Percentiles rank a stretch among this genome's conserved stretches.
These are phyloP conservation scores for Ericerus pela DNA, from an alignment of 1,140 invertebrate species.

Conservation along the genomic window DNA sequence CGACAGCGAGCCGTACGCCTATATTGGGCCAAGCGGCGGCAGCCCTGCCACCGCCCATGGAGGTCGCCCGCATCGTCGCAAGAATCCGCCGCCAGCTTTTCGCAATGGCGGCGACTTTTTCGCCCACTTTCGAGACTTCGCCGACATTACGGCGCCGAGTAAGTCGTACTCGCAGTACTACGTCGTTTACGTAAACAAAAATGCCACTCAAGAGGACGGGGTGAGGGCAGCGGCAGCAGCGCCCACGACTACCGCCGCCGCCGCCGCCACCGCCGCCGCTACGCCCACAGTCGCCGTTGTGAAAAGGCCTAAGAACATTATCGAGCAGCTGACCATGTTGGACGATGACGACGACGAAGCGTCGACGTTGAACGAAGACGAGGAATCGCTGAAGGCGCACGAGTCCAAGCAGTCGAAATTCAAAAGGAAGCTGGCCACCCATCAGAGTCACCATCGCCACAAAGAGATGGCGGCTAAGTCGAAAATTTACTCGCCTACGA, in stretches of 20 bases:
- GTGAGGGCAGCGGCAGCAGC: no score
- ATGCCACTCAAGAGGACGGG: constrained; percentile 34
- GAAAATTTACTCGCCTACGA: constrained; percentile 27
- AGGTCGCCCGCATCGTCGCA: constrained; percentile 24
- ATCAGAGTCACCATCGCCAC: constrained; percentile 40
- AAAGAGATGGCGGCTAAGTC: constrained; percentile 37
- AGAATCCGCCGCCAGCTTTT: constrained; percentile 18
- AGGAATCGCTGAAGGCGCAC: constrained; percentile 30
- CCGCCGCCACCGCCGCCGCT: constrained; percentile 3
- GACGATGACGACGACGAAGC: constrained; percentile 43
- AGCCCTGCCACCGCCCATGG: constrained; percentile 40
- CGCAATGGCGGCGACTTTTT: constrained; percentile 45
- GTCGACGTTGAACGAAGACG: constrained; percentile 47
- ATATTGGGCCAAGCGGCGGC: constrained; percentile 39
- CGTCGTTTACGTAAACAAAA: constrained; percentile 60
- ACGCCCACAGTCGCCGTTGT: background rate
- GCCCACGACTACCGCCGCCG: no score
- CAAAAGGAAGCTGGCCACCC: constrained; percentile 48
- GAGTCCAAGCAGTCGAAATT: constrained; percentile 40
- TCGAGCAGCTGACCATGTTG: constrained; percentile 56
- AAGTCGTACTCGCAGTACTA: constrained; percentile 66
- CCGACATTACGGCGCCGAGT: constrained; percentile 66
- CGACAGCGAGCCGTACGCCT: constrained; percentile 26
- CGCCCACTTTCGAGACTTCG: constrained; percentile 74
- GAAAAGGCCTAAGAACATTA: constrained; percentile 59